Conservation (phyloP, 2,113 vertebrate species). For the Lethenteron reissneri region DNA sequence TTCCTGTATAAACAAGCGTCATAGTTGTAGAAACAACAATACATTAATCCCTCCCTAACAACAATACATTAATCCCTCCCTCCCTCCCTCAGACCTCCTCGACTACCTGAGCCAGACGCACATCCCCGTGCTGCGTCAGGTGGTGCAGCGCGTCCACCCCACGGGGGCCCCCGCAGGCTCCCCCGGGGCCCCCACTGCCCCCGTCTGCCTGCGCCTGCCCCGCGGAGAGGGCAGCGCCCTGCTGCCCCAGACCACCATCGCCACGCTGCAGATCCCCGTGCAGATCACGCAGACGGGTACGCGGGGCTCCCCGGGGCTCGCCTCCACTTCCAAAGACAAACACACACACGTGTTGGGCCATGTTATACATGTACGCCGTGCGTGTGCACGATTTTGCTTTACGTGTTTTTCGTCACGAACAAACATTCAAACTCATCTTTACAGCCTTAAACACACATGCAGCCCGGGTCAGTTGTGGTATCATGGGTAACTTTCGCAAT, state of each 20-base stretch:
- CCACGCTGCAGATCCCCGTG: slow-evolving; percentile 69
- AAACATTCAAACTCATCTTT: no score
- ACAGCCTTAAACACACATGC: no score
- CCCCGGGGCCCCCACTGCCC: slow-evolving; percentile 37
- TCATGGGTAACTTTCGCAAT: no score
- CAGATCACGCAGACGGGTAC: slow-evolving; percentile 92
- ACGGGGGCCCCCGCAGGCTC: slow-evolving; percentile 33
- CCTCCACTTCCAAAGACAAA: no score
- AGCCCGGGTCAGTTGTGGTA: no score
- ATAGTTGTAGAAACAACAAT: no score
- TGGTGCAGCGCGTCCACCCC: slow-evolving; percentile 25
- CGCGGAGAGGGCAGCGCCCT: slow-evolving; percentile 42
- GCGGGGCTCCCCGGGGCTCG: slow-evolving; percentile 12
- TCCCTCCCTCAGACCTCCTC: slow-evolving; percentile 40
- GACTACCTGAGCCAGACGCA: slow-evolving; percentile 34
- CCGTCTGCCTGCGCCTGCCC: slow-evolving; percentile 57
- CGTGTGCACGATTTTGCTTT: no score
- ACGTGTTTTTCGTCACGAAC: no score
- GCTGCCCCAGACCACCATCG: slow-evolving; percentile 32
- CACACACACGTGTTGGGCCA: no score
- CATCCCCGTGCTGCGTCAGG: slow-evolving; percentile 25
- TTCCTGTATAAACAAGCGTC: no score
- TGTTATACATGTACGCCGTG: no score
- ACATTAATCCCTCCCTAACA: background rate
- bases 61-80: slow-evolving; percentile 1